Percentiles rank a stretch among this genome's conserved stretches.
These are phyloP conservation scores for Episyrphus balteatus DNA, from an alignment of 1,140 invertebrate species.

Conservation along the genomic window DNA sequence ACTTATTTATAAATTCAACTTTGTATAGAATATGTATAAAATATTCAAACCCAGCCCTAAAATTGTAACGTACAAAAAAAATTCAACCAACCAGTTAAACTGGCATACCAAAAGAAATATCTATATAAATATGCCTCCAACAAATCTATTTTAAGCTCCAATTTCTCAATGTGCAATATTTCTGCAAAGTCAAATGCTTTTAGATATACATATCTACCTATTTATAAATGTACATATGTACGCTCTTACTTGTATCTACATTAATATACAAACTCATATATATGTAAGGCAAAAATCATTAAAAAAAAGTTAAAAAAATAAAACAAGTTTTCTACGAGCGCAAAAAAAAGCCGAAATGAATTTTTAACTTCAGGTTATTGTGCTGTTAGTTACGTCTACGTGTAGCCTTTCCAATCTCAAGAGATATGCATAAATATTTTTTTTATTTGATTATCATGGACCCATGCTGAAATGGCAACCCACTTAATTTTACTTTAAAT, in stretches of 20 bases:
- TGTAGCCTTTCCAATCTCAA: too few species aligned
- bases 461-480: too few species aligned
- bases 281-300: neutral
- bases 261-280: neutral
- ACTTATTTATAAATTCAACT: slow-evolving; percentile 10
- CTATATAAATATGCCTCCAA: neutral
- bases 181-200: neutral
- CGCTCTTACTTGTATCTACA: neutral
- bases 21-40: slow-evolving; percentile 1
- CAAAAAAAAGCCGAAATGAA: neutral
- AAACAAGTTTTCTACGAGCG: neutral
- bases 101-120: neutral
- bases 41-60: neutral
- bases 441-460: too few species aligned
- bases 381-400: too few species aligned
- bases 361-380: too few species aligned
- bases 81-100: neutral
- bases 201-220: neutral
- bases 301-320: neutral
- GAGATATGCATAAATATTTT: too few species aligned
- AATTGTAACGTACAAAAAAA: neutral
- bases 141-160: neutral
- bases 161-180: neutral
- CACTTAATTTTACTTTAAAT: too few species aligned
- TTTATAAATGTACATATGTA: neutral